Evolutionary conservation across 2,888 invertebrate genomes (phyloP), one percentile per base, ranked within the genome.

Genomic region (Atethmia centrago): DNA sequence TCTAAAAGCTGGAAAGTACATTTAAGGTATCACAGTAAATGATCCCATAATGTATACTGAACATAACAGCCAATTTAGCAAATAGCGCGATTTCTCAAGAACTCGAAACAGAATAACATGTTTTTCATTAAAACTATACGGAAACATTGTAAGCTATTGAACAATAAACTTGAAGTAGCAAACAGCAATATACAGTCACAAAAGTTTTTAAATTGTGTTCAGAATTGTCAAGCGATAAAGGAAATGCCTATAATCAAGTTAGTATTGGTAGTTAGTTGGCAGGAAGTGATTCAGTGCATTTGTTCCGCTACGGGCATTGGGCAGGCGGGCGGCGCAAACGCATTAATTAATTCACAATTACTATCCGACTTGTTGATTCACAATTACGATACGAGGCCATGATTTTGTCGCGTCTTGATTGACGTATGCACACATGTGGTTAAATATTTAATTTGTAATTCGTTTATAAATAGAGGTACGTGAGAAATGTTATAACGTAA

Each of bases 251-350:
- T 79, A 77, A 55, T 71, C 61, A 83, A 81, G 69, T 83, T 69
- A 70, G 74, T 78, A 75, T 62, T 79, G 58, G 51, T 25, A 68
- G 69, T 63, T 76, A 61, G 70, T 77, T 73, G 53, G 47, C 78
- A 68, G 85, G 84, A 85, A 84, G 70, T 78, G 79, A 85, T 84
- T 80, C 84, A 77, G 61, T 78, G 56, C 77, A 77, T 83, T 81
- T 74, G 76, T 83, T 81, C 77, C 76, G 72, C 80, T 51, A 25
- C 65, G 73, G 71, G 49, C 69, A 80, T 73, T 70, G 77, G 73
- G 64, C 78, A 76, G 45, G 71, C 79, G 28, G 47, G 45, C 77
- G 70, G 70, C 56, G 72, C 82, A 69, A 73, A 70, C 71, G 49
- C 70, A 76, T 80, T 71, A 64, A 80, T 85, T 82, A 77, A 85